Percentiles rank a stretch among this genome's conserved stretches.
Conservation (phyloP, 2,797 vertebrate species). For the Acrossocheilus fasciatus region DNA sequence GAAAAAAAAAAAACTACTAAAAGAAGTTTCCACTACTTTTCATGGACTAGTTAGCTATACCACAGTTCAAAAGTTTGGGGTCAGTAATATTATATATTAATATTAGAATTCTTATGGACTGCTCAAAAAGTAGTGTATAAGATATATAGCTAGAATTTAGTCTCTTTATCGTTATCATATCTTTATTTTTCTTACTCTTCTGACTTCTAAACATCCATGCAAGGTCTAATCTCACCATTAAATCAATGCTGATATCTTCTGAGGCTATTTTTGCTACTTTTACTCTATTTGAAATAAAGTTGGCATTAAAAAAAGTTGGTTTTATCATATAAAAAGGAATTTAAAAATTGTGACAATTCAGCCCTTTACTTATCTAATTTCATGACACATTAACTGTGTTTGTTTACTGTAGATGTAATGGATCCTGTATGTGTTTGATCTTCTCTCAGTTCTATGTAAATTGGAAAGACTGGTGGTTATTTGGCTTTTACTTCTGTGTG, state of each 20-base stretch:
- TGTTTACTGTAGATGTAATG: not conserved
- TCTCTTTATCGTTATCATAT: not conserved
- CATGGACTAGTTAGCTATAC: not conserved
- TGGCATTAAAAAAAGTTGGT: not conserved
- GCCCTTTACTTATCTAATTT: not conserved
- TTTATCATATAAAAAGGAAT: not conserved
- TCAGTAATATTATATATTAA: not conserved
- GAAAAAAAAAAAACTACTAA: too few species aligned
- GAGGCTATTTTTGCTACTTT: not conserved
- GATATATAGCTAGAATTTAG: not conserved
- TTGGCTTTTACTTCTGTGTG: slow-evolving; percentile 96
- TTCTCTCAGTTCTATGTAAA: slow-evolving; percentile 84
- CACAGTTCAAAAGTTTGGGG: not conserved
- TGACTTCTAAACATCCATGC: not conserved
- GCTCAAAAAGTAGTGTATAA: not conserved
- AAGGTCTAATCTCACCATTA: not conserved
- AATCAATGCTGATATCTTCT: not conserved
- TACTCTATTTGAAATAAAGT: not conserved
- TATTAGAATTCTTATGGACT: not conserved
- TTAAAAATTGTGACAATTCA: not conserved
- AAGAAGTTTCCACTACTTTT: not conserved
- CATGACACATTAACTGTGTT: not conserved
- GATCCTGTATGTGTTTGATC: not conserved
- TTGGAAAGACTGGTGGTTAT: slow-evolving; percentile 96
- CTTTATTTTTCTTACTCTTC: not conserved